These are phyloP conservation scores for Meriones unguiculatus DNA, from an alignment of 2,113 vertebrate genomes.

Conservation along the genomic window DNA sequence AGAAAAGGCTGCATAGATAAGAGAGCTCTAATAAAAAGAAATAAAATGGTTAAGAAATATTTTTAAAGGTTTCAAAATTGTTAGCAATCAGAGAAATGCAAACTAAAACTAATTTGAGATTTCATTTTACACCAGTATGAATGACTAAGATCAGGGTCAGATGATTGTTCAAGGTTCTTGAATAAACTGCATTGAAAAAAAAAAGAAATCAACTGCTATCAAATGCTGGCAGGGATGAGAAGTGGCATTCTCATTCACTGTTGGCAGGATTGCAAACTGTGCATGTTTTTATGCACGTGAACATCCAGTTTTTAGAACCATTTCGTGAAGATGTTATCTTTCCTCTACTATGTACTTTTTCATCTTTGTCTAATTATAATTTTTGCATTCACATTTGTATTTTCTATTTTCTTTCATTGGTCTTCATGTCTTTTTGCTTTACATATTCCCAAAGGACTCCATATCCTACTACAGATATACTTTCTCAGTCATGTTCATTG, in stretches of 20 bases:
- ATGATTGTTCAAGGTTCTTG: too few species aligned
- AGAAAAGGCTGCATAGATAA: background rate
- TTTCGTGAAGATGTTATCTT: background rate
- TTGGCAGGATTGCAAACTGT: background rate
- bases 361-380: background rate
- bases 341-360: background rate
- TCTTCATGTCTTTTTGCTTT: background rate
- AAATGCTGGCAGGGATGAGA: background rate
- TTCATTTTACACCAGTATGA: background rate
- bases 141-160: background rate
- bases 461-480: background rate
- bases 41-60: background rate
- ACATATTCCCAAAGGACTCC: background rate
- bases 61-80: background rate
- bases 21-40: background rate
- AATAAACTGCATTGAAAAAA: too few species aligned
- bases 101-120: background rate
- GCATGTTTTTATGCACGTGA: background rate
- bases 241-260: background rate
- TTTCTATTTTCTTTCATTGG: background rate
- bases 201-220: background rate
- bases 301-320: background rate
- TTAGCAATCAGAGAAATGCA: background rate
- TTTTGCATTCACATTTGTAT: background rate
- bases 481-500: background rate